A percentile compares a stretch with the other conserved stretches of the same genome.
phyloP scores from a whole-genome alignment of 2,888 invertebrate genomes.

The Cryptocephalus primarius region DNA sequence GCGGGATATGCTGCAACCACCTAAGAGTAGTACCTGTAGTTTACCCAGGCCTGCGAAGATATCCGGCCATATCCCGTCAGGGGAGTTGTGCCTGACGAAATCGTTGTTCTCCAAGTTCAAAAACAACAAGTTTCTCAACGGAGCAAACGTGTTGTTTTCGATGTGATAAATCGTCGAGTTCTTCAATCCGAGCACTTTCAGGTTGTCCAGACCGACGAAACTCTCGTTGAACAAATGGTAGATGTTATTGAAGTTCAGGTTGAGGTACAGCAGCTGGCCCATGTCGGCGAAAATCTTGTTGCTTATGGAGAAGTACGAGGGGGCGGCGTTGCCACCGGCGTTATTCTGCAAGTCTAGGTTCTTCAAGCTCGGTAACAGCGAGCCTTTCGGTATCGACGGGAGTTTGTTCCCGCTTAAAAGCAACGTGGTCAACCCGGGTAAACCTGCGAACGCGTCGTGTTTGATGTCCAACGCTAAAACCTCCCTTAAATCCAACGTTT shows the following conservation, averaged over 20 bases:
- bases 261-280: constrained; percentile 39
- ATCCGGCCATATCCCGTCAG: constrained; percentile 20
- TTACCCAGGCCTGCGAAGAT: constrained; percentile 42
- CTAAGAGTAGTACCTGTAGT: constrained; percentile 40
- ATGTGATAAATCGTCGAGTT: constrained; percentile 44
- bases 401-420: constrained; percentile 44
- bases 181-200: constrained; percentile 42
- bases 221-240: constrained; percentile 41
- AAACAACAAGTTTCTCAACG: constrained; percentile 37
- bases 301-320: constrained; percentile 42
- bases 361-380: constrained; percentile 37
- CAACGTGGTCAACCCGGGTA: constrained; percentile 44
- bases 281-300: constrained; percentile 41
- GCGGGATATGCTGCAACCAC: constrained; percentile 41
- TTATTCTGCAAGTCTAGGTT: constrained; percentile 44
- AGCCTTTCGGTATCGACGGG: constrained; percentile 41
- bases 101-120: constrained; percentile 47
- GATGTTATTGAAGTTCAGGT: constrained; percentile 45
- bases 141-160: constrained; percentile 38
- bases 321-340: constrained; percentile 32
- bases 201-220: constrained; percentile 41
- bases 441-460: constrained; percentile 38
- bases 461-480: constrained; percentile 41
- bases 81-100: constrained; percentile 26
- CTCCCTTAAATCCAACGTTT: constrained; percentile 44